Conservation (phyloP, 2,113 vertebrate species). For the Heteronetta atricapilla region DNA sequence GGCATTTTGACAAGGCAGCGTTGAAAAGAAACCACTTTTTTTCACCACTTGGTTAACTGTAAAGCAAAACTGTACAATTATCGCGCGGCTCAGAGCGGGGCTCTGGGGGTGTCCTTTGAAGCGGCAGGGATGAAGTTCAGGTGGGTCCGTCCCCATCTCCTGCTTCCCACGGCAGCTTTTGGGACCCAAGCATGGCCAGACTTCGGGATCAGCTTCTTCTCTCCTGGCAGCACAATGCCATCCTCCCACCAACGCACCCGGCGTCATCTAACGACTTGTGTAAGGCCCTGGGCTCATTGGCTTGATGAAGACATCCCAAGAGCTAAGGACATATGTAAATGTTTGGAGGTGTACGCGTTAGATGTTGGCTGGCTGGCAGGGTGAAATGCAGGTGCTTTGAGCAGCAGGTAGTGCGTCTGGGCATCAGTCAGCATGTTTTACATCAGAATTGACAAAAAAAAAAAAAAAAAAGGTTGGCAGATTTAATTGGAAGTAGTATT, state of each 20-base stretch:
- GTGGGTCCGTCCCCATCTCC: background rate
- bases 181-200: background rate
- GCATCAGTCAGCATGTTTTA: background rate
- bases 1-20: conserved; percentile 72
- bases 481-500: background rate
- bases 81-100: background rate
- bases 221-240: rapidly evolving
- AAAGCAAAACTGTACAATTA: conserved; percentile 68
- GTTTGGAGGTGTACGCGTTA: background rate
- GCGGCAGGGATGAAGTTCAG: background rate
- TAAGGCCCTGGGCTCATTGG: background rate
- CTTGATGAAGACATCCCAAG: background rate
- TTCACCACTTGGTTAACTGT: conserved; percentile 59
- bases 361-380: background rate
- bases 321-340: background rate
- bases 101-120: background rate
- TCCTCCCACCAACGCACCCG: rapidly evolving
- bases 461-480: background rate
- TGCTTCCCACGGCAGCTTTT: background rate
- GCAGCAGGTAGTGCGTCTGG: background rate
- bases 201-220: rapidly evolving
- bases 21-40: conserved; percentile 66
- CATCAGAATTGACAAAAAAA: background rate
- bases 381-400: background rate
- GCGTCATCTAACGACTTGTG: background rate